Percentiles rank a stretch among this genome's conserved stretches.
phyloP scores from a whole-genome alignment of 1,140 invertebrate genomes.

The Hypsibius dujardini region DNA sequence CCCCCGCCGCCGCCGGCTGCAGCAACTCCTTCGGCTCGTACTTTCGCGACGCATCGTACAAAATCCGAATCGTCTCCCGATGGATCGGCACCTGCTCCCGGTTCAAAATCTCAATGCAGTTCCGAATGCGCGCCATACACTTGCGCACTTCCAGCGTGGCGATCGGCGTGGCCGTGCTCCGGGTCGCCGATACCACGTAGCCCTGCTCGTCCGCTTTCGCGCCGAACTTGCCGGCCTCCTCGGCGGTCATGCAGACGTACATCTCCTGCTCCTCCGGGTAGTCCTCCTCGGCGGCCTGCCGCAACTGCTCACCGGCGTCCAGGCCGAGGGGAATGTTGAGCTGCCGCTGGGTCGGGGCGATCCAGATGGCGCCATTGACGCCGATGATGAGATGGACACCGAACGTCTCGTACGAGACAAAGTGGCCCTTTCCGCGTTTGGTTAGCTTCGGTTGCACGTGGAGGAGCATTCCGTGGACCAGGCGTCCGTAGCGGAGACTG shows the following conservation, averaged over 20 bases:
- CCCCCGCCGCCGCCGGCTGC: not conserved
- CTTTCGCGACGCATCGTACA: not conserved
- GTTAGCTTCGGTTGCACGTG: constrained; percentile 10
- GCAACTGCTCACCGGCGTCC: not conserved
- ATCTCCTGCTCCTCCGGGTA: constrained; percentile 13
- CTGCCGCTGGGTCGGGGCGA: constrained; percentile 8
- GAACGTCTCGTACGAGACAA: constrained; percentile 13
- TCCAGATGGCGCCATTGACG: constrained; percentile 12
- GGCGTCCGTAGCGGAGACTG: constrained; percentile 10
- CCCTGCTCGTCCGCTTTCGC: not conserved
- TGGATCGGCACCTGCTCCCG: not conserved
- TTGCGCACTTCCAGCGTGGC: not conserved
- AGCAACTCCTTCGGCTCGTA: constrained; percentile 8
- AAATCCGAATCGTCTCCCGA: constrained; percentile 4
- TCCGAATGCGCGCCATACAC: constrained; percentile 5
- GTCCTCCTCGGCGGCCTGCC: not conserved
- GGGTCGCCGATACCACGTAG: not conserved
- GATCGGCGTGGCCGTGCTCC: not conserved
- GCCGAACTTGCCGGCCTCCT: not conserved
- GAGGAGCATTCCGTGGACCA: constrained; percentile 9
- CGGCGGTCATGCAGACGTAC: not conserved
- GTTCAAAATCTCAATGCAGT: constrained; percentile 7
- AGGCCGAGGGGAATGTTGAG: constrained; percentile 11
- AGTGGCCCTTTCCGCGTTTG: not conserved
- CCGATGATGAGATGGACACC: constrained; percentile 12